These are phyloP conservation scores for Chaetodon trifascialis DNA, from an alignment of 2,113 vertebrate genomes.

Conservation along the genomic window DNA sequence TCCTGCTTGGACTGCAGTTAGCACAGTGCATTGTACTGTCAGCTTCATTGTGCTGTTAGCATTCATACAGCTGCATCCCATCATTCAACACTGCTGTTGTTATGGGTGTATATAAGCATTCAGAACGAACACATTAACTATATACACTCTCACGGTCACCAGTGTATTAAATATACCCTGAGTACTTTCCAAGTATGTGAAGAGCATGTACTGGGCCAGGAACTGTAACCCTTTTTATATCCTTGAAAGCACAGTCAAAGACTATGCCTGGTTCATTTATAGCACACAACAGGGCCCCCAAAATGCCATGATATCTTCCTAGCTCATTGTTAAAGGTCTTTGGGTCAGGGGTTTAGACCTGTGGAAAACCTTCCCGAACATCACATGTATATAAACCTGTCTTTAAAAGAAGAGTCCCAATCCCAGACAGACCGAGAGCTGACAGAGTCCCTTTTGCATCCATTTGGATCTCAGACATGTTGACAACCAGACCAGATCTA, in stretches of 20 bases:
- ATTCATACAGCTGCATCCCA: conserved; percentile 29
- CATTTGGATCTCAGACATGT: neutral
- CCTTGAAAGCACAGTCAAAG: conserved; percentile 17
- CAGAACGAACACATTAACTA: conserved; percentile 76
- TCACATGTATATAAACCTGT: neutral
- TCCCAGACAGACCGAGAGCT: neutral
- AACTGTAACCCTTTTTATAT: conserved; percentile 10
- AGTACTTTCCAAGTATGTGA: conserved; percentile 48
- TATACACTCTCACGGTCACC: conserved; percentile 10
- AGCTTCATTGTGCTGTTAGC: conserved; percentile 35
- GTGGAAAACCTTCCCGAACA: neutral
- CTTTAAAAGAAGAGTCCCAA: neutral
- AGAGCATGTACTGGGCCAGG: conserved; percentile 24
- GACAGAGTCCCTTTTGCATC: neutral
- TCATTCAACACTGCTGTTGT: conserved; percentile 16
- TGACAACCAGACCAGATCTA: neutral
- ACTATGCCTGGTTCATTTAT: neutral
- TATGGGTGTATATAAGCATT: conserved; percentile 70
- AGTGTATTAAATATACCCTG: conserved; percentile 63
- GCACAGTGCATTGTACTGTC: conserved; percentile 9
- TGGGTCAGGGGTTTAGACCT: neutral
- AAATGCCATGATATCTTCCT: neutral
- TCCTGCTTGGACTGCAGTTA: conserved; percentile 33
- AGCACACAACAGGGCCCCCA: neutral
- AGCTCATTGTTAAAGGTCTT: neutral